These are phyloP conservation scores for Fragum sueziense DNA, from an alignment of 2,888 invertebrate genomes.

Conservation along the genomic window DNA sequence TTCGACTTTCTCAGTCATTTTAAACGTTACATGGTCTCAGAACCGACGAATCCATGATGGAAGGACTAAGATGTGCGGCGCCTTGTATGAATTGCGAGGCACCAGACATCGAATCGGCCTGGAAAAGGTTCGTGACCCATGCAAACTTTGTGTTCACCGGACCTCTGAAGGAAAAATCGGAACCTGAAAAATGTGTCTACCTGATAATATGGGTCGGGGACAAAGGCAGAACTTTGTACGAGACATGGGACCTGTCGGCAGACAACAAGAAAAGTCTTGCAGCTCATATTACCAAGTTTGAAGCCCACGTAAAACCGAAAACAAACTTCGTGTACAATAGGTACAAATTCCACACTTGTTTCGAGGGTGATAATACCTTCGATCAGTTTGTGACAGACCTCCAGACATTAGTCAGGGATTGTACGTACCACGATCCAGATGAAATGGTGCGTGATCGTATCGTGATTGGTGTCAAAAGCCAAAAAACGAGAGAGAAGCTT, in stretches of 20 bases:
- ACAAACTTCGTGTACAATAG: slow-evolving; percentile 49
- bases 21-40: slow-evolving; percentile 40
- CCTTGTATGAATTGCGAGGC: neutral
- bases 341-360: slow-evolving; percentile 48
- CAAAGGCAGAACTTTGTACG: slow-evolving; percentile 38
- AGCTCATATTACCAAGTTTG: slow-evolving; percentile 32
- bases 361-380: slow-evolving; percentile 46
- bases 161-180: slow-evolving; percentile 11
- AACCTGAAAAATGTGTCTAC: slow-evolving; percentile 36
- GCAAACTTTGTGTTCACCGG: slow-evolving; percentile 20
- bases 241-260: slow-evolving; percentile 24
- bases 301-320: slow-evolving; percentile 39
- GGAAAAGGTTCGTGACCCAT: slow-evolving; percentile 14
- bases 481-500: slow-evolving; percentile 41
- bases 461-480: slow-evolving; percentile 49
- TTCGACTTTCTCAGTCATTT: no score
- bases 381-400: slow-evolving; percentile 59
- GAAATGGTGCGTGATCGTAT: slow-evolving; percentile 58
- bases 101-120: slow-evolving; percentile 11
- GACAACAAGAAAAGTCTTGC: slow-evolving; percentile 1
- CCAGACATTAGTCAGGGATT: slow-evolving; percentile 51
- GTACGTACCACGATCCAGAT: slow-evolving; percentile 43
- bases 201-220: slow-evolving; percentile 54
- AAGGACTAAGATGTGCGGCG: slow-evolving; percentile 1
- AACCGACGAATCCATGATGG: slow-evolving; percentile 20